Evolutionary conservation across 2,113 vertebrate species (phyloP).

Genomic region (Mirounga angustirostris): DNA sequence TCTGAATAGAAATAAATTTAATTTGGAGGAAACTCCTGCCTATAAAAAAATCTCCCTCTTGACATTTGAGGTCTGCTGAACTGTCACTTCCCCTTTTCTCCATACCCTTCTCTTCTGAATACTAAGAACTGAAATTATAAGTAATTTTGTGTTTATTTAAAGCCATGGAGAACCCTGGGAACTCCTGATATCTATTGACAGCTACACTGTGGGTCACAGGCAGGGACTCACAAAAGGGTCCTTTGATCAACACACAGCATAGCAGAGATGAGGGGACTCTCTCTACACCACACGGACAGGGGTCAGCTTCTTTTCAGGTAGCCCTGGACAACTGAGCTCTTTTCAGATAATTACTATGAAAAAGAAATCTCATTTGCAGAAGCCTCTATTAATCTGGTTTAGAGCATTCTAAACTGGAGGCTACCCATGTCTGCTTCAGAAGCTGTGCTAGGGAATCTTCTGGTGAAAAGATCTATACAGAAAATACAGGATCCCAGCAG

Average conservation of each 20-base stretch:
- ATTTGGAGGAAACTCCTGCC: background rate
- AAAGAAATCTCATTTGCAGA: background rate
- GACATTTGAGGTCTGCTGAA: background rate
- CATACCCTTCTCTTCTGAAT: background rate
- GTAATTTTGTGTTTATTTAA: background rate
- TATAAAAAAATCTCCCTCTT: background rate
- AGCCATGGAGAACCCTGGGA: background rate
- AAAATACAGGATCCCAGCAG: background rate
- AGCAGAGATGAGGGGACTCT: background rate
- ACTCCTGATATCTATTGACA: background rate
- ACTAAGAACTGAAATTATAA: background rate
- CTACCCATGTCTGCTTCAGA: background rate
- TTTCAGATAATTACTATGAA: background rate
- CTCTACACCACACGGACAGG: rapidly evolving
- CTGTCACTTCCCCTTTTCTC: background rate
- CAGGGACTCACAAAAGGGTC: background rate
- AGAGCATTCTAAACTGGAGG: background rate
- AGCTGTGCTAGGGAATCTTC: background rate
- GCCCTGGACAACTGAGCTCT: background rate
- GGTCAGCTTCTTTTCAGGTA: background rate
- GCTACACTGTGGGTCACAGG: rapidly evolving
- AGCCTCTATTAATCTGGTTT: background rate
- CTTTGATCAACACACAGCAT: background rate
- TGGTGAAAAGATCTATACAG: background rate
- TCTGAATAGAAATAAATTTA: background rate